Conservation (phyloP, 1,140 invertebrate species). For the Aphaenogaster floridana region DNA sequence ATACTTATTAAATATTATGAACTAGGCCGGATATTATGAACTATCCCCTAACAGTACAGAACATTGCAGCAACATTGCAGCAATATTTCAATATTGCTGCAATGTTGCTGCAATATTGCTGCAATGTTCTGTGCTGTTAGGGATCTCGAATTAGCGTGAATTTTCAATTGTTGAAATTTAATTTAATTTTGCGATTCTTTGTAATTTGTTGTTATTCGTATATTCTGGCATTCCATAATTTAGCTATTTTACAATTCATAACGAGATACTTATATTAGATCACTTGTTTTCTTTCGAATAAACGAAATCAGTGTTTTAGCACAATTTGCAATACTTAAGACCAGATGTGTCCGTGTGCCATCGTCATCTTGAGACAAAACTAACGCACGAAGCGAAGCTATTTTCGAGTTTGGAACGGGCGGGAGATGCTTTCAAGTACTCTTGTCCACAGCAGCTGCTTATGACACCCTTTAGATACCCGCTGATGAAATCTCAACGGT, state of each 20-base stretch:
- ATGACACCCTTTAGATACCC: slow-evolving; percentile 55
- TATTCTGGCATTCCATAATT: not conserved
- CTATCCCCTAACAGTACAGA: too few relatives aligned
- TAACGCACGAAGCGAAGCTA: slow-evolving; percentile 47
- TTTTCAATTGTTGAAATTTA: not conserved
- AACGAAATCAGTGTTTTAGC: slow-evolving; percentile 6
- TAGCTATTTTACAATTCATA: not conserved
- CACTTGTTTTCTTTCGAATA: not conserved
- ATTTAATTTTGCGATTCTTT: not conserved
- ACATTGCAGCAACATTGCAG: too few relatives aligned
- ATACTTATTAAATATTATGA: too few relatives aligned
- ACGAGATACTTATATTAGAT: not conserved
- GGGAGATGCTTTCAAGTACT: slow-evolving; percentile 56
- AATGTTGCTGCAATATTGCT: too few relatives aligned
- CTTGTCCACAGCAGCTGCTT: slow-evolving; percentile 63
- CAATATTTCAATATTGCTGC: too few relatives aligned
- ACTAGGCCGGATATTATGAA: too few relatives aligned
- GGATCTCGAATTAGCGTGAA: not conserved
- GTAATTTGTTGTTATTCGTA: not conserved
- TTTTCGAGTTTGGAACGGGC: slow-evolving; percentile 61
- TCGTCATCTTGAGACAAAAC: slow-evolving; percentile 42
- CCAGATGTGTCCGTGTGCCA: not conserved
- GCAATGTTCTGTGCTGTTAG: too few relatives aligned
- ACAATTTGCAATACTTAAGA: slow-evolving; percentile 29
- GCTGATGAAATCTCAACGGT: slow-evolving; percentile 57